Conservation (phyloP, 2,113 vertebrate genomes). For the Myocastor coypus region DNA sequence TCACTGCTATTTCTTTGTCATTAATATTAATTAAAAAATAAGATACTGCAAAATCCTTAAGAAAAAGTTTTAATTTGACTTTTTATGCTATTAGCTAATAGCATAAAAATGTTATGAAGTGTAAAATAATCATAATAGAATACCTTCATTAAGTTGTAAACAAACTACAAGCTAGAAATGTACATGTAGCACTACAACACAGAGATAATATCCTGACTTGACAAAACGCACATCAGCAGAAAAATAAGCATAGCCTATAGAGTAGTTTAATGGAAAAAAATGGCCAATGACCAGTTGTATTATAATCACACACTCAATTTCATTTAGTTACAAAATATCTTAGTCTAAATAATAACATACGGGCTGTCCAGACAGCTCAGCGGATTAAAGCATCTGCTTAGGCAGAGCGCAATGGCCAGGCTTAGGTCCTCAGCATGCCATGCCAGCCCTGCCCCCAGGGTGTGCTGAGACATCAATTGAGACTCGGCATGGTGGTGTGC, state of each 20-base stretch:
- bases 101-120: conserved; percentile 20
- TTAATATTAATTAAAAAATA: too few species aligned
- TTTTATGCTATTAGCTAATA: too few species aligned
- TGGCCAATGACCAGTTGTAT: neutral
- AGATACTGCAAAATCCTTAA: neutral
- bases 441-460: too few species aligned
- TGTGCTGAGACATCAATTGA: too few species aligned
- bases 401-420: too few species aligned
- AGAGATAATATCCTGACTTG: conserved; percentile 37
- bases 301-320: neutral
- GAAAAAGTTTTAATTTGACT: conserved; percentile 18
- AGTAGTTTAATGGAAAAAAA: neutral
- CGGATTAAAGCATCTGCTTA: too few species aligned
- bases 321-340: neutral
- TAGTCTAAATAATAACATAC: neutral
- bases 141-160: conserved; percentile 17
- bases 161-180: neutral
- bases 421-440: too few species aligned
- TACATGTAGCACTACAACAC: neutral
- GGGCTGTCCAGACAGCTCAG: too few species aligned
- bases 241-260: neutral
- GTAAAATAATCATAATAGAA: conserved; percentile 2
- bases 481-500: too few species aligned
- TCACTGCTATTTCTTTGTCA: too few species aligned
- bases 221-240: neutral